Conservation (phyloP, 1,140 invertebrate species). For the Tribolium castaneum region DNA sequence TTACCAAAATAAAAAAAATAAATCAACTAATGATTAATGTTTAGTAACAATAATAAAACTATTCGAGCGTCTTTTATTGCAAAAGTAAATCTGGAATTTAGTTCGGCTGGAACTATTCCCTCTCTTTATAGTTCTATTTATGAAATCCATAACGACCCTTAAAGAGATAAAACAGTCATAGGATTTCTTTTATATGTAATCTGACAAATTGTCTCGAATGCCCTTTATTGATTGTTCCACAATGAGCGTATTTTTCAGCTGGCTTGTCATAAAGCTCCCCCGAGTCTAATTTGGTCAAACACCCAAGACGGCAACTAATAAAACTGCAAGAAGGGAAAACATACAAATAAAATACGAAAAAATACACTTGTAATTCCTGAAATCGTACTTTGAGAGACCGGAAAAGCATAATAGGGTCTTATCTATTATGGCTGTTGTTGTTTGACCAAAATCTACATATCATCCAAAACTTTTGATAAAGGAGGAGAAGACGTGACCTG, state of each 20-base stretch:
- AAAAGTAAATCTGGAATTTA: neutral
- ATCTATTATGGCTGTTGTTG: neutral
- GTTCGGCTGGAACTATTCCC: neutral
- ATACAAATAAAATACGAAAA: neutral
- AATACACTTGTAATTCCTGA: neutral
- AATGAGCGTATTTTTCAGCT: conserved; percentile 8
- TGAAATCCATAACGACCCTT: neutral
- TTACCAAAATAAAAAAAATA: too few relatives aligned
- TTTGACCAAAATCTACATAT: neutral
- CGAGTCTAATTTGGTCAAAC: neutral
- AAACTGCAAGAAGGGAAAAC: neutral
- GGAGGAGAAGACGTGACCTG: neutral
- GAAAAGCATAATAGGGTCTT: neutral
- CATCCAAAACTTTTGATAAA: neutral
- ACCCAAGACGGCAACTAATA: neutral
- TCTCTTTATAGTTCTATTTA: neutral
- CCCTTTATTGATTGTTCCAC: conserved; percentile 19
- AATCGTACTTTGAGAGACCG: neutral
- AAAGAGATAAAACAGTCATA: neutral
- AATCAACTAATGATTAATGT: too few relatives aligned
- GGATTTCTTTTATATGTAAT: conserved; percentile 18
- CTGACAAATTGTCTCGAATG: conserved; percentile 31
- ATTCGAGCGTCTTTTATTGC: neutral
- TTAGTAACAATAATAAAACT: neutral
- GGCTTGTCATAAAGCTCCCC: neutral